Percentiles rank a stretch among this genome's conserved stretches.
phyloP scores from a whole-genome alignment of 1,140 invertebrate species.

The Cydia pomonella region DNA sequence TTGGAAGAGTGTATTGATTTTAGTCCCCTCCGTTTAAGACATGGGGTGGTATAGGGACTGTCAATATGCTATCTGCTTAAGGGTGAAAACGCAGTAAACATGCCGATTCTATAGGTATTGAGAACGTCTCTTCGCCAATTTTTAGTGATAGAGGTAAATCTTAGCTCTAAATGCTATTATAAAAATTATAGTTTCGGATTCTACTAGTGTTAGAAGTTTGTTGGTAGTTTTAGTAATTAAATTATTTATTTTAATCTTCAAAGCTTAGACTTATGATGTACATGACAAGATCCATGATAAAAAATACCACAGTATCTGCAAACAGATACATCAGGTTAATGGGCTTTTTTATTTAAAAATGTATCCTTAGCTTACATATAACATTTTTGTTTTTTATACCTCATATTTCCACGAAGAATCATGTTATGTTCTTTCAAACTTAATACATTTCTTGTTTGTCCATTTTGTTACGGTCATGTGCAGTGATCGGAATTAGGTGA shows the following conservation, averaged over 20 bases:
- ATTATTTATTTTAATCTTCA: background rate
- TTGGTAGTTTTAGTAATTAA: background rate
- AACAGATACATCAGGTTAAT: too few relatives aligned
- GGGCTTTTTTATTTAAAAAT: too few relatives aligned
- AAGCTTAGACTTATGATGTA: background rate
- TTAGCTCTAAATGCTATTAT: background rate
- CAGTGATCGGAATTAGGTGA: too few relatives aligned
- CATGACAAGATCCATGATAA: background rate
- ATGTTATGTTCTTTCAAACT: too few relatives aligned
- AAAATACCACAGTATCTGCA: too few relatives aligned
- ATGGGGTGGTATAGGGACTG: constrained; percentile 34
- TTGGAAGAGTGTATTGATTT: constrained; percentile 69
- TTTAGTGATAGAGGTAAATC: background rate
- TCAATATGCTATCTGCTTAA: constrained; percentile 42
- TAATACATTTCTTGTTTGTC: too few relatives aligned
- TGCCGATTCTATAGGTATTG: background rate
- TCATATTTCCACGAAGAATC: too few relatives aligned
- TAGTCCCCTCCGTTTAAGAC: constrained; percentile 47
- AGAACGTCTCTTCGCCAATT: background rate
- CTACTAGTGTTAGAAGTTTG: background rate
- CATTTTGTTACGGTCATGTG: too few relatives aligned
- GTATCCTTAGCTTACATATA: too few relatives aligned
- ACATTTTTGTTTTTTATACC: too few relatives aligned
- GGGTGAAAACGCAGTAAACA: constrained; percentile 2
- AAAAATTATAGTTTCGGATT: background rate